Evolutionary conservation across 2,797 vertebrate genomes (phyloP).

Genomic region (Bucorvus abyssinicus): DNA sequence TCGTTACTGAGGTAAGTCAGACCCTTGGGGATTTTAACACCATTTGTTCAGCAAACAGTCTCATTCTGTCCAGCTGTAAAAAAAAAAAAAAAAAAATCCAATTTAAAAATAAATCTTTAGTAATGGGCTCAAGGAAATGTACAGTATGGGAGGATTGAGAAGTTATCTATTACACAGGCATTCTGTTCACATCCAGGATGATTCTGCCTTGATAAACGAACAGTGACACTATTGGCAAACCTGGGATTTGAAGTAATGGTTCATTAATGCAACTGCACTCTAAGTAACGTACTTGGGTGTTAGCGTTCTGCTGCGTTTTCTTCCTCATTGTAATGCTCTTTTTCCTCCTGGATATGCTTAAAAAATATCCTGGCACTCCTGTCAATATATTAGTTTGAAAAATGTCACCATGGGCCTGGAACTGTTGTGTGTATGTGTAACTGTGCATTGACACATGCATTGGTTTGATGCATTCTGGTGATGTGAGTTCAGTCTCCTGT

Average conservation of each 20-base stretch:
- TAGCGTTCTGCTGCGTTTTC: constrained; percentile 22
- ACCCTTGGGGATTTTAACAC: constrained; percentile 51
- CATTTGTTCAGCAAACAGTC: constrained; percentile 67
- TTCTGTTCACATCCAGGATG: constrained; percentile 46
- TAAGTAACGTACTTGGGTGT: constrained; percentile 39
- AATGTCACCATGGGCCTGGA: background rate
- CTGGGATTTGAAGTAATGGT: constrained; percentile 59
- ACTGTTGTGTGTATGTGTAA: background rate
- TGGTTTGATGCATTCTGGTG: constrained; percentile 43
- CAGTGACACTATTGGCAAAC: constrained; percentile 37
- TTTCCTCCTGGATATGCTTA: constrained; percentile 3
- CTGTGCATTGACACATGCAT: constrained; percentile 41
- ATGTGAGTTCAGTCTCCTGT: constrained; percentile 59
- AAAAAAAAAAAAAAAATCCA: background rate
- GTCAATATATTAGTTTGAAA: constrained; percentile 54
- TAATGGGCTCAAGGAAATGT: constrained; percentile 61
- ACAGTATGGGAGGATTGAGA: constrained; percentile 8
- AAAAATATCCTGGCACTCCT: constrained; percentile 19
- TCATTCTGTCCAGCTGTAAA: constrained; percentile 41
- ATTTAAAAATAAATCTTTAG: constrained; percentile 70
- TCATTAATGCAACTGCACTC: constrained; percentile 68
- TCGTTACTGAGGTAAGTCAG: constrained; percentile 30
- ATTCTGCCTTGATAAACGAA: constrained; percentile 56
- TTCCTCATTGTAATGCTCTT: constrained; percentile 8
- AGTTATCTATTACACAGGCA: constrained; percentile 6